A percentile compares a stretch with the other conserved stretches of the same genome.
These are phyloP conservation scores for Colistium nudipinnis DNA, from an alignment of 2,113 vertebrate species.

Conservation along the genomic window DNA sequence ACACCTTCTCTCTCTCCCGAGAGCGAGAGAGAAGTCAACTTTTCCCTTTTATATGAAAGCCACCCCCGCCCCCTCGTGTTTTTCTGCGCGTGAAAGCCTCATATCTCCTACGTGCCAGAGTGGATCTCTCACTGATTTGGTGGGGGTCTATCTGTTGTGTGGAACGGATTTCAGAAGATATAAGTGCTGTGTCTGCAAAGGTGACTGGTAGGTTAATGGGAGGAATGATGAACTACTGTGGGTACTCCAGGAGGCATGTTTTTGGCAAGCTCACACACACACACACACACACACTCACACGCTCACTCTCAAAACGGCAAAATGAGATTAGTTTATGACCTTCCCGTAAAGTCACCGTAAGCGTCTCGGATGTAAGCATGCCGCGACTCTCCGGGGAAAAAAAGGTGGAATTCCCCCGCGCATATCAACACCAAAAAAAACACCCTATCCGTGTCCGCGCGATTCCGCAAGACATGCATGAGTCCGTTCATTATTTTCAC, in stretches of 20 bases:
- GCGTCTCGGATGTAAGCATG: slow-evolving; percentile 18
- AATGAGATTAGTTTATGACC: slow-evolving; percentile 55
- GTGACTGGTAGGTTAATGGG: slow-evolving; percentile 69
- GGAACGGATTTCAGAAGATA: slow-evolving; percentile 34
- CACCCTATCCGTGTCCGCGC: background rate
- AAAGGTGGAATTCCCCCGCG: slow-evolving; percentile 35
- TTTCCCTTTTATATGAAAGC: slow-evolving; percentile 36
- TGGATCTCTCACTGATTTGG: slow-evolving; percentile 38
- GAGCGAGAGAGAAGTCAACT: background rate
- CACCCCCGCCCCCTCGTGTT: slow-evolving; percentile 4
- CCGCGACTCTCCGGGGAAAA: slow-evolving; percentile 7
- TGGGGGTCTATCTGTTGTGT: slow-evolving; percentile 30
- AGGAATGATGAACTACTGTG: slow-evolving; percentile 63
- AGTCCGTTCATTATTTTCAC: slow-evolving; percentile 2
- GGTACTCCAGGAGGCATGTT: slow-evolving; percentile 42
- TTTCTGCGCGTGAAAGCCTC: slow-evolving; percentile 34
- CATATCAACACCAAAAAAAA: background rate
- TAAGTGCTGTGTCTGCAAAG: slow-evolving; percentile 56
- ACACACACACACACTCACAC: no score
- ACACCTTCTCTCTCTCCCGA: background rate
- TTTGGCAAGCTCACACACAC: slow-evolving; percentile 44
- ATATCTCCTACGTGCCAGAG: slow-evolving; percentile 34
- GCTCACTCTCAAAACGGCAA: slow-evolving; percentile 36
- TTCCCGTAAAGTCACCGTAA: slow-evolving; percentile 51
- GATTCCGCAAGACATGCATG: background rate